phyloP scores from a whole-genome alignment of 2,113 vertebrate genomes.

The Colaptes auratus region DNA sequence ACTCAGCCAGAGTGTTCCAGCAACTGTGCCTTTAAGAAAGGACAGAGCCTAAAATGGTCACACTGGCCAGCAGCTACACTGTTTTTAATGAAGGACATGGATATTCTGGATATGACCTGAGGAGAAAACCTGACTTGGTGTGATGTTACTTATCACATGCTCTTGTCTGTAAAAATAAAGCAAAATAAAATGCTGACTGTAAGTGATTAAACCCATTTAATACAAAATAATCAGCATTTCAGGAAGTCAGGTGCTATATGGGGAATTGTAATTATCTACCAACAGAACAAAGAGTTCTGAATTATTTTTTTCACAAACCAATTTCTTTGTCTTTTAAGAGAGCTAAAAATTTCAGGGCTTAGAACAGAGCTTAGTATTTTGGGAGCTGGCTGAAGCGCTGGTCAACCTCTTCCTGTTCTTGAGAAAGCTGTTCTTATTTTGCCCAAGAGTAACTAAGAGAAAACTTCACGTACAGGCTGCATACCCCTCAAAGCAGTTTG shows the following conservation, averaged over 20 bases:
- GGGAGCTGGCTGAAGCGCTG: neutral
- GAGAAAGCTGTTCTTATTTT: neutral
- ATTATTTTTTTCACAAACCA: neutral
- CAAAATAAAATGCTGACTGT: neutral
- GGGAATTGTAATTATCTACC: neutral
- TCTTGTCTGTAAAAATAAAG: neutral
- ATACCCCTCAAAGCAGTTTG: neutral
- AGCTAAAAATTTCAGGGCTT: neutral
- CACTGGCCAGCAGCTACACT: neutral
- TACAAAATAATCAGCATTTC: neutral
- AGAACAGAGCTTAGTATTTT: neutral
- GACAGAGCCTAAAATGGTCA: too few species aligned
- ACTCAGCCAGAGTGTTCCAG: too few species aligned
- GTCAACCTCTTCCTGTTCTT: neutral
- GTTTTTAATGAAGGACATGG: neutral
- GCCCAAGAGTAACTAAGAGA: neutral
- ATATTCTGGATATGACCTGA: neutral
- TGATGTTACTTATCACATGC: neutral
- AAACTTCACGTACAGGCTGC: neutral
- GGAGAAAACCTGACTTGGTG: neutral
- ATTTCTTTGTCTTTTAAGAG: neutral
- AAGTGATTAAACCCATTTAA: neutral
- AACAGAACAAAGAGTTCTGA: fast-evolving
- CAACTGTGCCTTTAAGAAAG: too few species aligned
- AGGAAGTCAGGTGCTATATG: neutral